Conservation (phyloP, 2,888 invertebrate genomes). For the Phaedon cochleariae region DNA sequence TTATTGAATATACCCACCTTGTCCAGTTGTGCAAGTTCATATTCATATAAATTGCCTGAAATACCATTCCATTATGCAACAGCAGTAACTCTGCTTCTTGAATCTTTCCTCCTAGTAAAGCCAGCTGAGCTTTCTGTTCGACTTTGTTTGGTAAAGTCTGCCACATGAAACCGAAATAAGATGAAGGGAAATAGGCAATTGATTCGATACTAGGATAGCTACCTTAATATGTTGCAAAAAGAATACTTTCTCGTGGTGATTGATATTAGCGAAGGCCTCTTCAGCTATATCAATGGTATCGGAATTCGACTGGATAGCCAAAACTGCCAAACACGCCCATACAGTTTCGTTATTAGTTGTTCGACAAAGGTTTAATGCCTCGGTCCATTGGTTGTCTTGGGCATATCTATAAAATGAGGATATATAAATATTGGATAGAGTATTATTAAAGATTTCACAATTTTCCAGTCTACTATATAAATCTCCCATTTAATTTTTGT, state of each 20-base stretch:
- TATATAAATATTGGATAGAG: background rate
- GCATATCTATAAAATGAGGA: conserved; percentile 65
- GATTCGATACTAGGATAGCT: conserved; percentile 31
- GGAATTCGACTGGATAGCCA: conserved; percentile 86
- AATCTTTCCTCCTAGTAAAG: conserved; percentile 72
- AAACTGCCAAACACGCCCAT: conserved; percentile 94
- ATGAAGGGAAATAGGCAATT: background rate
- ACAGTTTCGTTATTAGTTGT: conserved; percentile 69
- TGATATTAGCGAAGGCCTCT: conserved; percentile 92
- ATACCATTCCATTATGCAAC: conserved; percentile 72
- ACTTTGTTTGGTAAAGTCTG: conserved; percentile 65
- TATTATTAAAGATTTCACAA: too few relatives aligned
- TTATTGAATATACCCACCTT: conserved; percentile 62
- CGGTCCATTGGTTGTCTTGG: conserved; percentile 77
- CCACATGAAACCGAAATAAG: background rate
- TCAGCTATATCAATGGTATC: conserved; percentile 83
- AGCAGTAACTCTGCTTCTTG: conserved; percentile 77
- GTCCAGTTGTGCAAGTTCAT: conserved; percentile 78
- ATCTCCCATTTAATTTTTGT: too few relatives aligned
- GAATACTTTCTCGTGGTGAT: conserved; percentile 85
- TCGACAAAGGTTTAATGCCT: conserved; percentile 58
- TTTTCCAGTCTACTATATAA: too few relatives aligned
- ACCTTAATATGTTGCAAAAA: conserved; percentile 86
- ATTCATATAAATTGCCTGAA: conserved; percentile 77
- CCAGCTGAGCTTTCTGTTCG: conserved; percentile 73